phyloP scores from a whole-genome alignment of 2,113 vertebrate species.

The Tenebrosternarchus preto region DNA sequence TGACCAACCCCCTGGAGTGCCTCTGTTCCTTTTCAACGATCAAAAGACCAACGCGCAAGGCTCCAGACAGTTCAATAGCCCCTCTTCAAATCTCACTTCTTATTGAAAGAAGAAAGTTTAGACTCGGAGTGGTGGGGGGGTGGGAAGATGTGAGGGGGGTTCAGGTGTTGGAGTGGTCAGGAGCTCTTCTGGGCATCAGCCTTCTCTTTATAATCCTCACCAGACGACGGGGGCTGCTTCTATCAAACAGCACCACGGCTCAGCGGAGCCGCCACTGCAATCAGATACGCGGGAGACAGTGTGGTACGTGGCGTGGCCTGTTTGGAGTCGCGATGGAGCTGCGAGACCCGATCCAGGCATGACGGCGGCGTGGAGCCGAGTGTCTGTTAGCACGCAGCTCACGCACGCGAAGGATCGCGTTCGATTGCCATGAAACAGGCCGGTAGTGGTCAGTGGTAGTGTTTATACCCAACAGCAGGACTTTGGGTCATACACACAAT shows the following conservation, averaged over 20 bases:
- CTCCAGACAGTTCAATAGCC: constrained; percentile 40
- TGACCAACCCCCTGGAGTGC: constrained; percentile 34
- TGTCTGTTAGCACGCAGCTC: constrained; percentile 42
- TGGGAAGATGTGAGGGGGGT: too few relatives aligned
- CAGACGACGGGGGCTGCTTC: constrained; percentile 29
- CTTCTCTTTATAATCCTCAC: constrained; percentile 31
- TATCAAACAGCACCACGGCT: constrained; percentile 17
- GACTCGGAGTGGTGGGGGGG: neutral
- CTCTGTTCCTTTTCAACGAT: constrained; percentile 47
- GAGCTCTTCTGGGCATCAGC: constrained; percentile 35
- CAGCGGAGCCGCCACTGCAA: constrained; percentile 11
- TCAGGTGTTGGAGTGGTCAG: constrained; percentile 20
- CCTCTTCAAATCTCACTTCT: constrained; percentile 35
- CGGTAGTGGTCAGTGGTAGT: neutral
- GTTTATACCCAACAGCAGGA: constrained; percentile 12
- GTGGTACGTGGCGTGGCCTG: constrained; percentile 39
- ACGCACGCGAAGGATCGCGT: constrained; percentile 2
- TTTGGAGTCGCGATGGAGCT: constrained; percentile 46
- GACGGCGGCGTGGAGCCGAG: constrained; percentile 37
- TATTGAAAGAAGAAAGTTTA: constrained; percentile 41
- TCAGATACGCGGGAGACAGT: constrained; percentile 47
- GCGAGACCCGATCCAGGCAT: constrained; percentile 36
- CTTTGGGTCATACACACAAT: constrained; percentile 10
- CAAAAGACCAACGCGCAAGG: constrained; percentile 36
- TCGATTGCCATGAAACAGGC: constrained; percentile 25